These are phyloP conservation scores for Pygmarrhopalites habei DNA, from an alignment of 1,140 invertebrate genomes.

Conservation along the genomic window DNA sequence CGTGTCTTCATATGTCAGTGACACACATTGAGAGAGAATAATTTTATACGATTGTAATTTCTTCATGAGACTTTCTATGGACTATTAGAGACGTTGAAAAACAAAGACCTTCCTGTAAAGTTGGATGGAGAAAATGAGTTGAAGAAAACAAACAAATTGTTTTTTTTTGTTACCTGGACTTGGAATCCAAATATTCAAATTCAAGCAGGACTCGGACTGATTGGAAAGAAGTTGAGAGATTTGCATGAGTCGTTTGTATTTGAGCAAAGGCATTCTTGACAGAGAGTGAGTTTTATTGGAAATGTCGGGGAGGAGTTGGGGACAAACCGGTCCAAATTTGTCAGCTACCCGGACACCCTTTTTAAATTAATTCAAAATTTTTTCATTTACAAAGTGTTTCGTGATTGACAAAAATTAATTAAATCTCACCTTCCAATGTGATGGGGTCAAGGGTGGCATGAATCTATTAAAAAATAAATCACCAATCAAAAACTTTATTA, in stretches of 20 bases:
- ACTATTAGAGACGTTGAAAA: no score
- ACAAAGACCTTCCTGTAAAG: no score
- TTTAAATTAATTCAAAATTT: no score
- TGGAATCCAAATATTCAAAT: conserved; percentile 56
- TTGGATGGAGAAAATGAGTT: no score
- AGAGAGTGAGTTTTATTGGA: conserved; percentile 35
- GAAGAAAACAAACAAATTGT: no score
- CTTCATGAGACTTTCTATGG: no score
- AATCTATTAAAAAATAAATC: conserved; percentile 42
- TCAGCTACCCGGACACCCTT: conserved; percentile 61
- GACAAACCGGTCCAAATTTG: conserved; percentile 73
- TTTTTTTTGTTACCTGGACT: conserved; percentile 49
- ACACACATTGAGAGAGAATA: neutral
- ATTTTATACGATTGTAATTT: no score
- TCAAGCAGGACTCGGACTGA: conserved; percentile 57
- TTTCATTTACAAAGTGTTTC: no score
- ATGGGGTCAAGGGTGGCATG: conserved; percentile 52
- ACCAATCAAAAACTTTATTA: no score
- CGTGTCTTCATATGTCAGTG: neutral
- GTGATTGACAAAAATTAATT: no score
- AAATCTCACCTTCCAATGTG: conserved; percentile 66
- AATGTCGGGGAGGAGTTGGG: conserved; percentile 50
- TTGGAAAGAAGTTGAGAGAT: conserved; percentile 48
- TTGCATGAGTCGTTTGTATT: conserved; percentile 48
- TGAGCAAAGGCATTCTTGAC: conserved; percentile 47